Conservation (phyloP, 2,888 invertebrate genomes). For the Hyalella azteca region DNA sequence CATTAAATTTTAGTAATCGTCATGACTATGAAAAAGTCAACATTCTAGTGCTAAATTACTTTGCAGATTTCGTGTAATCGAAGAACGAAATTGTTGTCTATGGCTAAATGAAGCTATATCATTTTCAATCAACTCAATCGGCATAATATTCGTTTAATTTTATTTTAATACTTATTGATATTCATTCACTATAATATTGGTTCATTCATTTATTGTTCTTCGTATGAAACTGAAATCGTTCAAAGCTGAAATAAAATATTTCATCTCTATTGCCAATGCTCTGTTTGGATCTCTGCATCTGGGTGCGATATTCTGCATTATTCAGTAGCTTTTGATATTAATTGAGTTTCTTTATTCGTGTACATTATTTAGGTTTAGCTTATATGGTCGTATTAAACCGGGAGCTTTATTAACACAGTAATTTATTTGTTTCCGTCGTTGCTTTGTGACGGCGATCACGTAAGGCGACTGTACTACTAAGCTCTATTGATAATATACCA, state of each 20-base stretch:
- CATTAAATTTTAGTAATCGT: no score
- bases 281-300: neutral
- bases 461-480: no score
- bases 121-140: no score
- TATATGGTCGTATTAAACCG: neutral
- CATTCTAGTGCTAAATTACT: no score
- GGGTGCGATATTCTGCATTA: neutral
- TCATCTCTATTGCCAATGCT: neutral
- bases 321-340: neutral
- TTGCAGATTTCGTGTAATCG: no score
- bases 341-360: neutral
- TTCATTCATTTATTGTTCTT: neutral
- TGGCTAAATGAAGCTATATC: no score
- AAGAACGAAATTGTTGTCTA: no score
- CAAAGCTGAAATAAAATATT: neutral
- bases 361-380: neutral
- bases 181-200: neutral
- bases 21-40: no score
- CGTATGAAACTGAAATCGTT: neutral
- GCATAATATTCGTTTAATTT: no score
- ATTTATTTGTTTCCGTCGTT: neutral
- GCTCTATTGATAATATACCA: no score
- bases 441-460: no score
- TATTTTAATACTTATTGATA: neutral
- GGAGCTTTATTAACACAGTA: constrained; percentile 23